Evolutionary conservation across 2,888 invertebrate species (phyloP).

Genomic region (Drosophila phalerata): DNA sequence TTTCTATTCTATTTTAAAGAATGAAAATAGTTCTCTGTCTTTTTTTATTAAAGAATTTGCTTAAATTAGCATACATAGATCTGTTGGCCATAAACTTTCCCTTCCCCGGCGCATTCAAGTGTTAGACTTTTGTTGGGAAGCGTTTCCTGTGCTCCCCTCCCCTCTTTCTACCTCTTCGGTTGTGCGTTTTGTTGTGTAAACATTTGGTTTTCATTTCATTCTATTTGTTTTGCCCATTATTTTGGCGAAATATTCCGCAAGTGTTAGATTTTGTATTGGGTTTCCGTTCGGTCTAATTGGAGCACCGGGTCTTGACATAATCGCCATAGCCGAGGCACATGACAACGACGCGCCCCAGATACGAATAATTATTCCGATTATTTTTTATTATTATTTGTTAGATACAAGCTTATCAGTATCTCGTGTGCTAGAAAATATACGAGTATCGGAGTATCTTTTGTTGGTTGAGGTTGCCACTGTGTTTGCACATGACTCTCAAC

Average conservation of each 20-base stretch:
- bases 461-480: slow-evolving; percentile 18
- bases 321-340: slow-evolving; percentile 44
- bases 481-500: slow-evolving; percentile 26
- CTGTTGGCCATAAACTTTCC: slow-evolving; percentile 44
- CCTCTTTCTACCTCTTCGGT: not conserved
- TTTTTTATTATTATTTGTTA: slow-evolving; percentile 32
- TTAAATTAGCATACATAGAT: slow-evolving; percentile 64
- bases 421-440: slow-evolving; percentile 19
- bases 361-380: slow-evolving; percentile 26
- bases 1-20: slow-evolving; percentile 48
- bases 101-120: slow-evolving; percentile 43
- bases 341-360: slow-evolving; percentile 45
- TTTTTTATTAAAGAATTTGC: slow-evolving; percentile 31
- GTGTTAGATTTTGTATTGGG: slow-evolving; percentile 22
- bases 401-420: slow-evolving; percentile 51
- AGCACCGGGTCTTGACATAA: slow-evolving; percentile 29
- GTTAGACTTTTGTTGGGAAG: slow-evolving; percentile 25
- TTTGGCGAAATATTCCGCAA: slow-evolving; percentile 13
- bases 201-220: slow-evolving; percentile 54
- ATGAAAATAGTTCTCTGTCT: slow-evolving; percentile 18
- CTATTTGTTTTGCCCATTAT: slow-evolving; percentile 48
- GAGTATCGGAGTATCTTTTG: slow-evolving; percentile 4
- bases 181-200: slow-evolving; percentile 76
- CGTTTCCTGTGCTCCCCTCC: slow-evolving; percentile 37
- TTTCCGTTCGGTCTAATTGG: slow-evolving; percentile 33